Evolutionary conservation across 2,888 invertebrate species (phyloP).

Genomic region (Nymphalis c-album): DNA sequence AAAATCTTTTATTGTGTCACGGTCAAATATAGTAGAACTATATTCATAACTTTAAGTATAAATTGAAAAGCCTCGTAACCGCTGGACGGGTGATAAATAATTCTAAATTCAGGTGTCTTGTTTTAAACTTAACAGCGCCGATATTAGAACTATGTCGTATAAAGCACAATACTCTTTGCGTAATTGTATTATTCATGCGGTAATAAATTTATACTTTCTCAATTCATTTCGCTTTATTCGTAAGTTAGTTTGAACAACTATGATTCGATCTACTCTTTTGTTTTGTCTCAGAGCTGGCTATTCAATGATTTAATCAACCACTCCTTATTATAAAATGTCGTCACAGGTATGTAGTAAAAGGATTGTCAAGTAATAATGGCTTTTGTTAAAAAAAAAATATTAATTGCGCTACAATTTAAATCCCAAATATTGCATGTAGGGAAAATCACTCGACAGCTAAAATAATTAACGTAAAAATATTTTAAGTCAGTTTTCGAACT

Average conservation of each 20-base stretch:
- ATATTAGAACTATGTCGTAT: constrained; percentile 33
- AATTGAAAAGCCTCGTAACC: constrained; percentile 41
- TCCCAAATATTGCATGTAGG: too few relatives aligned
- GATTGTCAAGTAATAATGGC: neutral
- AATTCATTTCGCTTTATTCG: constrained; percentile 28
- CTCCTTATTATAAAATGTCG: neutral
- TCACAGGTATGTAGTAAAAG: neutral
- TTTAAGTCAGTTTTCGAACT: too few relatives aligned
- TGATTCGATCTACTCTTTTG: constrained; percentile 22
- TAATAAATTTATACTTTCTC: constrained; percentile 35
- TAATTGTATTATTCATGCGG: constrained; percentile 36
- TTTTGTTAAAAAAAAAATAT: neutral
- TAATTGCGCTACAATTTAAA: too few relatives aligned
- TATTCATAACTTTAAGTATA: constrained; percentile 20
- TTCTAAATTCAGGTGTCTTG: constrained; percentile 38
- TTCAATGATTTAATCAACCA: constrained; percentile 9
- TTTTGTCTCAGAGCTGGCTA: constrained; percentile 13
- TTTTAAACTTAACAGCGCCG: constrained; percentile 31
- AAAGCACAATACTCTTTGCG: constrained; percentile 37
- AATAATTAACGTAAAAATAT: too few relatives aligned
- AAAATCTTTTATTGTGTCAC: too few relatives aligned
- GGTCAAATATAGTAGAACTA: neutral
- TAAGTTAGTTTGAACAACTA: constrained; percentile 25
- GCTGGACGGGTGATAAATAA: constrained; percentile 38
- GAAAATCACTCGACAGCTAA: too few relatives aligned